Percentiles rank a stretch among this genome's conserved stretches.
These are phyloP conservation scores for Myripristis jacobus DNA, from an alignment of 2,797 vertebrate species.

Conservation along the genomic window DNA sequence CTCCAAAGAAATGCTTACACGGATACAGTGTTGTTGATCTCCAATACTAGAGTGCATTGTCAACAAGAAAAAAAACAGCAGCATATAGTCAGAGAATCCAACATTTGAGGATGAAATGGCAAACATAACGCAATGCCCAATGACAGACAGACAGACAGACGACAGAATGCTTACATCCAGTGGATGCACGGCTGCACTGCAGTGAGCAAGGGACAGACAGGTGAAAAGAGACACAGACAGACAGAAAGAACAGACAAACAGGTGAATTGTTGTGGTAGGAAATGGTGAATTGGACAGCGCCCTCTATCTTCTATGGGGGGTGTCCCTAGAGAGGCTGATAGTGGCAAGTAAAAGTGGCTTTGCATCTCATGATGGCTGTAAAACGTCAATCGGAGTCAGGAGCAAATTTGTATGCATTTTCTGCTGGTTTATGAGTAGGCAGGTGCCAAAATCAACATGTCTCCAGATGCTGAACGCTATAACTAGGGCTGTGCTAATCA, in stretches of 20 bases:
- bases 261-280: slow-evolving; percentile 54
- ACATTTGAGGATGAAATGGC: slow-evolving; percentile 47
- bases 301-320: background rate
- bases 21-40: slow-evolving; percentile 54
- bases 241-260: slow-evolving; percentile 68
- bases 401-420: too few species aligned
- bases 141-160: slow-evolving; percentile 42
- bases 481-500: too few species aligned
- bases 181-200: slow-evolving; percentile 74
- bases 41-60: slow-evolving; percentile 30
- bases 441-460: too few species aligned
- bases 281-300: slow-evolving; percentile 35
- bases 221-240: slow-evolving; percentile 59
- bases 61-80: slow-evolving; percentile 44
- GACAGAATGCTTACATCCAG: slow-evolving; percentile 75
- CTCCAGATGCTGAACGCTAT: too few species aligned
- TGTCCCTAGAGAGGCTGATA: slow-evolving; percentile 1
- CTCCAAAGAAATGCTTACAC: slow-evolving; percentile 27
- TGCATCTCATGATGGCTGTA: background rate
- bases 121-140: slow-evolving; percentile 48
- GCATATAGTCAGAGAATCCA: slow-evolving; percentile 25
- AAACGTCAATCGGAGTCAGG: background rate
- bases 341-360: slow-evolving; percentile 2
- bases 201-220: slow-evolving; percentile 70
- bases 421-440: too few species aligned